Evolutionary conservation across 2,888 invertebrate genomes (phyloP), one percentile per base, ranked within the genome.

Genomic region (Diarsia dahlii): DNA sequence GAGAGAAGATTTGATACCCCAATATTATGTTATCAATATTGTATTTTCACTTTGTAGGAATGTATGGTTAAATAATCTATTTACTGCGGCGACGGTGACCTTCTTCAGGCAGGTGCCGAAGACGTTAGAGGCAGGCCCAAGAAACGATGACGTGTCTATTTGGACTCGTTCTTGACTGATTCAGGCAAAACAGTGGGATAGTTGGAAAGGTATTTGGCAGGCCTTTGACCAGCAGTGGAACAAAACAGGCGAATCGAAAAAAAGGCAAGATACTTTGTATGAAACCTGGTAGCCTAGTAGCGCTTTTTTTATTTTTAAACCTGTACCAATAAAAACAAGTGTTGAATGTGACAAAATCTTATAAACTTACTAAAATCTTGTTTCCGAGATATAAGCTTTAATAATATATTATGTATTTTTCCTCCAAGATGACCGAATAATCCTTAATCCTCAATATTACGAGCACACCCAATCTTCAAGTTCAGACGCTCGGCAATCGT

Each of bases 401-500:
- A 28, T 28, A 28, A 56, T 56, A 8, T 8, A 39, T 1, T 23
- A 28, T 2, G 23, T 6, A 28, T 28, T 28, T 58, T 23, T 58
- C 8, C 8, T 56, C 13, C 28, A 58, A 15, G 58, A 58, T 28
- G 15, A 28, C 28, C 15, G 23, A 56, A 58, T 58, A 58, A 28
- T 58, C 58, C 15, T 28, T 58, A 58, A 58, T 58, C 28, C 12
- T 54, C 18, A 70, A 62, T 63, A 67, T 68, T 13, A 46, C 23
- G 23, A 62, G 46, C 18, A 60, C 52, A 71, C 46, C 13, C 69
- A 73, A 66, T 66, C 34, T 39, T 71, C 78, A 74, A 78, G 56
- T 70, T 72, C 67, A 65, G 56, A 62, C 54, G 48, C 54, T 76
- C 62, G 56, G 58, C 15, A 68, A 34, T 74, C 71, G 67, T 75